A percentile compares a stretch with the other conserved stretches of the same genome.
Conservation (phyloP, 2,113 vertebrate genomes). For the Corythaixoides concolor region DNA sequence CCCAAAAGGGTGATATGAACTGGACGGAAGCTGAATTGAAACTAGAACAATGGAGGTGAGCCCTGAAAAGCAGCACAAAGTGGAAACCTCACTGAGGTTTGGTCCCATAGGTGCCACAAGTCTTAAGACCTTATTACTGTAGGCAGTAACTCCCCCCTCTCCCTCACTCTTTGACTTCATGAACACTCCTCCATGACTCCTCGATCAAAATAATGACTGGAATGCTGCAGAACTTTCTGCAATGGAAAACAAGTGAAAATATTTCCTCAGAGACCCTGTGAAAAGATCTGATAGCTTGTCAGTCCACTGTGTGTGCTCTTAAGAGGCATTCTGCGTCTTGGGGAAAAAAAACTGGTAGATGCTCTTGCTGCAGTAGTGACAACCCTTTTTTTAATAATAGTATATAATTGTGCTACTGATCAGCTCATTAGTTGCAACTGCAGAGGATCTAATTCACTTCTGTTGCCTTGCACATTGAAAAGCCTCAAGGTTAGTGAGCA, state of each 20-base stretch:
- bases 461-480: not conserved
- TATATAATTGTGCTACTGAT: not conserved
- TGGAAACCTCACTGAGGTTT: not conserved
- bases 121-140: not conserved
- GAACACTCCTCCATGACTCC: no score
- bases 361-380: not conserved
- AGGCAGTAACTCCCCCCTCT: not conserved
- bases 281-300: not conserved
- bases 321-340: not conserved
- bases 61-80: not conserved
- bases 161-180: not conserved
- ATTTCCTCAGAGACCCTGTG: not conserved
- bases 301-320: not conserved
- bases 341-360: not conserved
- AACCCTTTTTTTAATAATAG: not conserved
- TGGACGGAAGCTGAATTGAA: not conserved
- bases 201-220: not conserved
- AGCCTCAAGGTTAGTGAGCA: not conserved
- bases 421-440: not conserved
- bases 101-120: not conserved
- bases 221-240: not conserved
- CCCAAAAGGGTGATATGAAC: not conserved
- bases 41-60: not conserved
- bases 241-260: not conserved
- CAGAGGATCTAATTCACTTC: not conserved